Conservation (phyloP, 2,797 vertebrate genomes). For the Megalops cyprinoides region DNA sequence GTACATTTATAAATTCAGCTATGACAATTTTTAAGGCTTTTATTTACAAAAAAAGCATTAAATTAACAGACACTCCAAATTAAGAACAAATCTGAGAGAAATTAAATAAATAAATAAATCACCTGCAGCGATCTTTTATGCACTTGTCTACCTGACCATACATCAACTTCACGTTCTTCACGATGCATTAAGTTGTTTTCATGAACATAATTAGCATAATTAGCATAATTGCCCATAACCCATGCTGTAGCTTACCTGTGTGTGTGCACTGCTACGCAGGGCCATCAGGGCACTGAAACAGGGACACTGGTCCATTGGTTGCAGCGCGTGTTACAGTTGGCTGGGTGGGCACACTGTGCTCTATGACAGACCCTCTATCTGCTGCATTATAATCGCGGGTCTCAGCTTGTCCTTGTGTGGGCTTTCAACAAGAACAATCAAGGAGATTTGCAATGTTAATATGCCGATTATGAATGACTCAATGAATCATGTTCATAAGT, state of each 20-base stretch:
- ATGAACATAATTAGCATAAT: too few relatives aligned
- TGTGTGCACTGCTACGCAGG: too few relatives aligned
- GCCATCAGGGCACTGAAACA: not conserved
- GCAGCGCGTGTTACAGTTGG: not conserved
- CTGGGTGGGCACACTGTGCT: not conserved
- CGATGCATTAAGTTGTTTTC: too few relatives aligned
- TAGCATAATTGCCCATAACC: too few relatives aligned
- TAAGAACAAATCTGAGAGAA: not conserved
- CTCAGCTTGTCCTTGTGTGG: slow-evolving; percentile 65
- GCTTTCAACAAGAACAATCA: slow-evolving; percentile 74
- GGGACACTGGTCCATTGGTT: not conserved
- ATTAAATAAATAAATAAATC: too few relatives aligned
- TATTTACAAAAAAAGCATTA: not conserved
- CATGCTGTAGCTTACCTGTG: too few relatives aligned
- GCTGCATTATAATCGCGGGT: slow-evolving; percentile 70
- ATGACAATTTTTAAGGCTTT: not conserved
- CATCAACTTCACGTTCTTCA: too few relatives aligned
- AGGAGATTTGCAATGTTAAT: slow-evolving; percentile 70
- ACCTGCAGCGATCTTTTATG: too few relatives aligned
- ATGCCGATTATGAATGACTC: slow-evolving; percentile 65
- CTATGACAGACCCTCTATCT: slow-evolving; percentile 34
- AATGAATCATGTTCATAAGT: slow-evolving; percentile 60
- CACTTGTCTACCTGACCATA: too few relatives aligned
- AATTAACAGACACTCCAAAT: not conserved
- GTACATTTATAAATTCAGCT: not conserved